Base-by-base conservation (phyloP, 1,140 invertebrate species). In the Tyrophagus putrescentiae region DNA sequence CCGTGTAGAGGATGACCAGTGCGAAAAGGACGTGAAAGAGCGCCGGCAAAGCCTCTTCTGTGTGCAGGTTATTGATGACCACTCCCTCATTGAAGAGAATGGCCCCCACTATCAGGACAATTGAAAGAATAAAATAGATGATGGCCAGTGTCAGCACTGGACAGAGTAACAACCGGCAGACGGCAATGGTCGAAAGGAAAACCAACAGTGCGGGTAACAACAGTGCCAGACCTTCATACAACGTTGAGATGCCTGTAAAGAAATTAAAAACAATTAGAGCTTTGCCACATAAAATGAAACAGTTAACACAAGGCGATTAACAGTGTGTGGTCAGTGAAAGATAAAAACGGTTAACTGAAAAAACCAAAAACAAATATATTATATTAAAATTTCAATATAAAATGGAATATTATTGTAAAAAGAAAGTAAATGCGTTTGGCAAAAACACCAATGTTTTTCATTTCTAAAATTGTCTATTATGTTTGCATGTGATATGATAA, bases 111-210 rank as follows among this genome's bases (percentile, higher is more conserved):
- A 54, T 25, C 13, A 54, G 39, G 32, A 18, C 52, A 3, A 54
- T 27, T 25, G 52, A 13, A n/a, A 54, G 27, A 16, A 2, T 9
- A 7, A 54, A 4, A 25, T 54, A 54, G 11, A 54, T 34, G 27
- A 54, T 54, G 3, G 52, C 52, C 52, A 54, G 11, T 54, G 52
- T 54, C 9, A 54, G 13, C 1, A 54, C 39, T 29, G 52, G 52
- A 54, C 52, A 54, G 11, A 54, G 52, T 16, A 13, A 13, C 11
- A 54, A n/a, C n/a, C 52, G 52, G 21, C 52, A 54, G 9, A 32
- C 52, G 25, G 28, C 3, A 33, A 54, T 54, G 13, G 27, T 27
- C 13, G 13, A 34, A 13, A 54, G 11, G 1, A 54, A 3, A 27
- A 27, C 27, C 25, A 54, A 31, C 27, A 33, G 3, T 9, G 39